These are phyloP conservation scores for Slavum lentiscoides DNA, from an alignment of 2,888 invertebrate species.

Conservation along the genomic window DNA sequence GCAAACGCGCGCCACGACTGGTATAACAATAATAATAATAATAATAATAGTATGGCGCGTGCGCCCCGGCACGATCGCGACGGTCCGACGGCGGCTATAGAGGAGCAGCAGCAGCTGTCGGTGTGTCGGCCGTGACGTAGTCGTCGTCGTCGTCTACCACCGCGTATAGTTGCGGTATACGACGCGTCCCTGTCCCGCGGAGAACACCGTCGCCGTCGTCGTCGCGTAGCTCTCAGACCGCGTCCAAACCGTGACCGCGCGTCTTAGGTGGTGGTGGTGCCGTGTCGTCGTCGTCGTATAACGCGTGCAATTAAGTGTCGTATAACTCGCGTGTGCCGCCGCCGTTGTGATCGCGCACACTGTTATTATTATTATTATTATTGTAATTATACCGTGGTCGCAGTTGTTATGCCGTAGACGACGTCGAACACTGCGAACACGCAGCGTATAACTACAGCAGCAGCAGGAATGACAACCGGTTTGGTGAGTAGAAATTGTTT, in stretches of 20 bases:
- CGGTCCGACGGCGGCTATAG: background rate
- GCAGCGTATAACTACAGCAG: too few species aligned
- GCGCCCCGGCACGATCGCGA: conserved; percentile 43
- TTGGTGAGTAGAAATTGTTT: conserved; percentile 28
- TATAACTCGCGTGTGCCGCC: too few species aligned
- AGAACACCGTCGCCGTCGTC: background rate
- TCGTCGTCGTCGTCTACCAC: conserved; percentile 10
- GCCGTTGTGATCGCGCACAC: too few species aligned
- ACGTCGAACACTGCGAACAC: background rate
- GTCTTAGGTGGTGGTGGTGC: background rate
- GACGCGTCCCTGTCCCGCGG: background rate
- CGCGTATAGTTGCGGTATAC: background rate
- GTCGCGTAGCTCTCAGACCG: background rate
- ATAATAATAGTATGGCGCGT: conserved; percentile 43
- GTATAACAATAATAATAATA: background rate
- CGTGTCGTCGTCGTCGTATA: background rate
- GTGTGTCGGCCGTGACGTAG: conserved; percentile 35
- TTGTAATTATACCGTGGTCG: too few species aligned
- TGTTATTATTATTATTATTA: too few species aligned
- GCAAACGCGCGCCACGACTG: too few species aligned
- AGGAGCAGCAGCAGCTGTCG: conserved; percentile 28
- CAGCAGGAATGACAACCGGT: conserved; percentile 37
- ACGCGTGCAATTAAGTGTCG: too few species aligned
- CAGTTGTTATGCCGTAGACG: conserved; percentile 2
- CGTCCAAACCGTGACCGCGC: background rate